Evolutionary conservation across 2,797 vertebrate species (phyloP).

Genomic region (Hydrolagus colliei): DNA sequence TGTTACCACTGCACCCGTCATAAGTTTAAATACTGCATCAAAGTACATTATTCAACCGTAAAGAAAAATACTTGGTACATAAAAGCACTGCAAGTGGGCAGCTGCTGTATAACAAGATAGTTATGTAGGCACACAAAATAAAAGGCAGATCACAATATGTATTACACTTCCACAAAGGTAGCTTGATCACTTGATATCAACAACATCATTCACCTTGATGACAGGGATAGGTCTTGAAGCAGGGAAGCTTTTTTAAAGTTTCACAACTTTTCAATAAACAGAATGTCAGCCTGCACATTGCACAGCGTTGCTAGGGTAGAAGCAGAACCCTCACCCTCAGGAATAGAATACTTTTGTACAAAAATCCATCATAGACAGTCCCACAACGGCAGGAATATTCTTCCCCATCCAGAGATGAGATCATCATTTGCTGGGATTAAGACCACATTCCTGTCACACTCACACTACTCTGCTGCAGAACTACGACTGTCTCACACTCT

Average conservation of each 20-base stretch:
- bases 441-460: neutral
- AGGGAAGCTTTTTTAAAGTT: too few relatives aligned
- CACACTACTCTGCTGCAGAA: too few relatives aligned
- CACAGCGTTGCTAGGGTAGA: neutral
- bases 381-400: neutral
- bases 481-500: too few relatives aligned
- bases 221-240: neutral
- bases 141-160: neutral
- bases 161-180: neutral
- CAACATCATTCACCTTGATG: neutral
- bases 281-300: neutral
- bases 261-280: neutral
- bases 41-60: neutral
- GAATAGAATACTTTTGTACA: neutral
- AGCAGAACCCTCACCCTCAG: neutral
- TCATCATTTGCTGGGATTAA: neutral
- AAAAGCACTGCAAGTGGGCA: neutral
- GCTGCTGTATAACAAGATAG: neutral
- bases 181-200: neutral
- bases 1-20: neutral
- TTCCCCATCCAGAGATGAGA: neutral
- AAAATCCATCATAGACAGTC: neutral
- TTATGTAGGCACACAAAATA: neutral
- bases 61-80: neutral
- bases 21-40: neutral